Evolutionary conservation across 2,888 invertebrate genomes (phyloP).

Genomic region (Diaprepes abbreviatus): DNA sequence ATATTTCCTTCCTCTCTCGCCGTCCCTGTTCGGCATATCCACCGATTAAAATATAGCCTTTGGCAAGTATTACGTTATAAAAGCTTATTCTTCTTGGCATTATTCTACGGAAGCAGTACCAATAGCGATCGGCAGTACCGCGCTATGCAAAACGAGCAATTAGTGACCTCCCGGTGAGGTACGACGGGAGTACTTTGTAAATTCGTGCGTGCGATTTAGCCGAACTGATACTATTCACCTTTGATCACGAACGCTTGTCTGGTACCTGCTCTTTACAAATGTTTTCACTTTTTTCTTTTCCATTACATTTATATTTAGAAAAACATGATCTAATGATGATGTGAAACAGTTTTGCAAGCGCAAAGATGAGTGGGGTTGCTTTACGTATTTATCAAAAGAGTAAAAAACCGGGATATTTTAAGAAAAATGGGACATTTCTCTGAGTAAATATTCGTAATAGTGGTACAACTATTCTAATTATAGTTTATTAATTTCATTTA

Average conservation of each 20-base stretch:
- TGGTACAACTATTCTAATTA: too few species aligned
- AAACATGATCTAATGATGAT: too few species aligned
- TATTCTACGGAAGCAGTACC: conserved; percentile 47
- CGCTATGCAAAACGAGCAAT: conserved; percentile 50
- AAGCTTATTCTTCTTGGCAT: conserved; percentile 32
- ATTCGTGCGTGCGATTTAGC: conserved; percentile 45
- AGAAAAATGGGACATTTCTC: too few species aligned
- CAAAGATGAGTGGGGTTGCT: too few species aligned
- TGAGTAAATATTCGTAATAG: too few species aligned
- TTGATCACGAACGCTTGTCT: conserved; percentile 36
- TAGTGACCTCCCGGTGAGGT: conserved; percentile 46
- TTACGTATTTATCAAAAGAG: too few species aligned
- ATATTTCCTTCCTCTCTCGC: neutral
- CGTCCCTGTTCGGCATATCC: neutral
- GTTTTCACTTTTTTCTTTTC: too few species aligned
- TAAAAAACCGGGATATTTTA: too few species aligned
- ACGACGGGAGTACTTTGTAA: conserved; percentile 32
- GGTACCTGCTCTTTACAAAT: neutral
- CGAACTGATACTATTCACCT: conserved; percentile 46
- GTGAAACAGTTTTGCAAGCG: too few species aligned
- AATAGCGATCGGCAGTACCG: conserved; percentile 47
- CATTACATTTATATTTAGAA: too few species aligned
- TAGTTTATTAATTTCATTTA: too few species aligned
- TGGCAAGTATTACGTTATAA: conserved; percentile 31
- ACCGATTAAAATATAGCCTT: conserved; percentile 35